A percentile compares a stretch with the other conserved stretches of the same genome.
These are phyloP conservation scores for Myiagra hebetior DNA, from an alignment of 2,113 vertebrate species.

Conservation along the genomic window DNA sequence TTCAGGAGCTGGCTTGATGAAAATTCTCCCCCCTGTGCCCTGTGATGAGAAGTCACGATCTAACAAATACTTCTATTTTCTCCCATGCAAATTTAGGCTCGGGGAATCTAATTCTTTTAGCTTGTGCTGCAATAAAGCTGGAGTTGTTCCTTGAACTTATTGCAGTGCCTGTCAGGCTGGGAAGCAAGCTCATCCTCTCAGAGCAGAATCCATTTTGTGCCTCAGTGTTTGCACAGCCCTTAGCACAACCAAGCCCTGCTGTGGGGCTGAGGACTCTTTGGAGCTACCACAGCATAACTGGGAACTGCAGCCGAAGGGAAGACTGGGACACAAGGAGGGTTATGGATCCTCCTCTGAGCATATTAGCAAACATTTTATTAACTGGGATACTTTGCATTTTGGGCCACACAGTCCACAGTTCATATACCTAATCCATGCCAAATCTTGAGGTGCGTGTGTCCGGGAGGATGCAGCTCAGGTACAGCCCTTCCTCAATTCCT, in stretches of 20 bases:
- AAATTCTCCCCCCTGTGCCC: background rate
- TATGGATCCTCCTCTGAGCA: background rate
- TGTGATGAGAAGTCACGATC: background rate
- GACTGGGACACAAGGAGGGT: background rate
- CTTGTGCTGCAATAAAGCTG: background rate
- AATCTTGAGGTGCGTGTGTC: background rate
- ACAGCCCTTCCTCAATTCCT: background rate
- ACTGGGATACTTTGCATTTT: background rate
- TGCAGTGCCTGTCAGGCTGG: background rate
- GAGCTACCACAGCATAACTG: background rate
- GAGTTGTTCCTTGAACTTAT: background rate
- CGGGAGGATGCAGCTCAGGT: background rate
- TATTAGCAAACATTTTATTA: background rate
- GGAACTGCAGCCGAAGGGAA: background rate
- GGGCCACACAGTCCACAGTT: background rate
- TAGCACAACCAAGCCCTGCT: background rate
- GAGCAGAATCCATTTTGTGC: conserved; percentile 26
- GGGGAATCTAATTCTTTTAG: background rate
- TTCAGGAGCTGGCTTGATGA: background rate
- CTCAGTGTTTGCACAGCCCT: background rate
- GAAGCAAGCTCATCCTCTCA: background rate
- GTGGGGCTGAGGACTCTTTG: background rate
- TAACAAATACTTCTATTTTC: background rate
- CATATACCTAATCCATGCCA: background rate
- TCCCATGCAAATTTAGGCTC: background rate